Evolutionary conservation across 2,797 vertebrate genomes (phyloP).

Genomic region (Xenops minutus): DNA sequence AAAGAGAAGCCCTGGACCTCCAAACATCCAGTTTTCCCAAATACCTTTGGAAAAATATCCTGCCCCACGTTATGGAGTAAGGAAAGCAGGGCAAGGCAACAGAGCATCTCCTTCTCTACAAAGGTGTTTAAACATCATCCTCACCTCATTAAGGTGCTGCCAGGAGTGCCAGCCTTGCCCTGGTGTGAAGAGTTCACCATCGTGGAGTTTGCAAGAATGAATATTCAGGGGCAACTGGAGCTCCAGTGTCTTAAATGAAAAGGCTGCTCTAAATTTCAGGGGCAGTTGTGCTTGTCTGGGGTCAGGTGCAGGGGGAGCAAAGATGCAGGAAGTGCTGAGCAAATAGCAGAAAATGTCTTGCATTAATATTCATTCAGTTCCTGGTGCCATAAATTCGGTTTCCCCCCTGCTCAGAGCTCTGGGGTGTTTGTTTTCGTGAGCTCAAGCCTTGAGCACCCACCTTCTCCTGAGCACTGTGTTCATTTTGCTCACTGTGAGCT

Average conservation of each 20-base stretch:
- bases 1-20: neutral
- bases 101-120: accelerated
- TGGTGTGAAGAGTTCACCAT: neutral
- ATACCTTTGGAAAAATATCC: neutral
- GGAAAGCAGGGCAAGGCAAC: neutral
- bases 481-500: neutral
- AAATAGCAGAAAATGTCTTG: conserved; percentile 51
- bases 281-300: neutral
- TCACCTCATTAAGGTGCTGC: neutral
- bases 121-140: neutral
- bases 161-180: neutral
- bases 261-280: conserved; percentile 10
- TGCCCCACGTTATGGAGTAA: accelerated
- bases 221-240: neutral
- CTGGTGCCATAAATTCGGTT: neutral
- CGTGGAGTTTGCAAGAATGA: neutral
- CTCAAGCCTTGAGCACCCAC: neutral
- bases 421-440: neutral
- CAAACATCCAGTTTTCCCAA: accelerated
- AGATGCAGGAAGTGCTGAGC: conserved; percentile 23
- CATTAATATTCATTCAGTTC: conserved; percentile 37
- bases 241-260: neutral
- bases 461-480: neutral
- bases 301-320: neutral
- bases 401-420: neutral